Evolutionary conservation across 2,797 vertebrate species (phyloP).

Genomic region (Sternotherus odoratus): DNA sequence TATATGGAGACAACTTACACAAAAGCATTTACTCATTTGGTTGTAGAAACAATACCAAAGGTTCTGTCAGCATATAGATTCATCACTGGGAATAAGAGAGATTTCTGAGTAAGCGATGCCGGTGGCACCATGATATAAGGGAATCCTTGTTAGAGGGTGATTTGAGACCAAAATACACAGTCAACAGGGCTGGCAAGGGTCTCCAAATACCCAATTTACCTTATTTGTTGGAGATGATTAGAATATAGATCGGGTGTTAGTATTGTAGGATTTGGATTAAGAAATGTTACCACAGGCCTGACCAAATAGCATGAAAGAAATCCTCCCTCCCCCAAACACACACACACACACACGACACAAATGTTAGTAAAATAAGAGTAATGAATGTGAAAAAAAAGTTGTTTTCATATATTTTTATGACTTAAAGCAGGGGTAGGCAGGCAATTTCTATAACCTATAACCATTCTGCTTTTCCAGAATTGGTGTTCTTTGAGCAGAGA

Average conservation of each 20-base stretch:
- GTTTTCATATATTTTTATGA: not conserved
- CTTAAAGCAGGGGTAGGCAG: conserved; percentile 22
- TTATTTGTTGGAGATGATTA: not conserved
- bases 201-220: not conserved
- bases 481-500: not conserved
- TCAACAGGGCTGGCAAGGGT: no score
- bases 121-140: not conserved
- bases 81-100: not conserved
- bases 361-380: not conserved
- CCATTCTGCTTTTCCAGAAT: not conserved
- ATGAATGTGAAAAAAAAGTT: not conserved
- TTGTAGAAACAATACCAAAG: not conserved
- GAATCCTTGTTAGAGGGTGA: not conserved
- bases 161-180: not conserved
- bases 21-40: not conserved
- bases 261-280: not conserved
- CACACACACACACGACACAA: not conserved
- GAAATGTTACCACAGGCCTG: not conserved
- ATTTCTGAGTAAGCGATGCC: not conserved
- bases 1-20: not conserved
- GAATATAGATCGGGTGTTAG: not conserved
- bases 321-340: not conserved
- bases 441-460: not conserved
- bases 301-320: not conserved
- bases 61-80: not conserved